Base-by-base conservation (phyloP, 92 coral and sea anemone species). In the Palythoa grandis region DNA sequence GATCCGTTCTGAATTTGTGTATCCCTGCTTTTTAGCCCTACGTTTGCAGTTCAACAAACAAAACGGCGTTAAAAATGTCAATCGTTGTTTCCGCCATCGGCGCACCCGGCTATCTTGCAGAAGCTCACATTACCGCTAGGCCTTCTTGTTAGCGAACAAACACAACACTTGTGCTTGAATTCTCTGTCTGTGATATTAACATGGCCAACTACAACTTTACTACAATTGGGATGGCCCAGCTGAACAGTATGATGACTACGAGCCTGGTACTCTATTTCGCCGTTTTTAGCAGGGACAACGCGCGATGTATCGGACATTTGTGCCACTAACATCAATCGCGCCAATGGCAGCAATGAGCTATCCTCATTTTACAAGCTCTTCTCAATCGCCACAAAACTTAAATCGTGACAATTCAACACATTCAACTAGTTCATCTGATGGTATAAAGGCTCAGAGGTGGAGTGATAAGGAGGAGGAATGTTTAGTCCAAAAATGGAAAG, bases 181-280 rank as follows among this genome's bases (percentile, higher is more conserved):
- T 68, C 73, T 68, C 40, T 24, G 40, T 68, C 39, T 68, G 73
- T 68, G 35, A 68, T 68, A 68, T 68, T 60, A 60, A 60, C 22
- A 60, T 60, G 67, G 67, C 67, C 67, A 60, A 60, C 67, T 2
- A 60, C 67, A 68, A 68, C 73, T 68, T 68, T 68, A 67, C 72
- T 67, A 20, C 72, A 67, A 67, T 19, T 67, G 72, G 72, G 72
- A 67, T 67, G 19, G 72, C 72, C 72, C 72, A 67, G 72, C 72
- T 67, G 72, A 67, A 1, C 72, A 67, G 72, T 67, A 67, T 67
- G 72, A 67, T 67, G 72, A 67, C 72, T 67, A 67, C 9, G 72
- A 67, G 72, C 72, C 39, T 67, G 35, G 72, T 67, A 67, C 38
- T 67, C 72, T 67, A 66, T 66, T 66, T 25, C 25, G 71, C 71